A percentile compares a stretch with the other conserved stretches of the same genome.
Evolutionary conservation across 2,888 invertebrate species (phyloP).

Genomic region (Bedellia somnulentella): DNA sequence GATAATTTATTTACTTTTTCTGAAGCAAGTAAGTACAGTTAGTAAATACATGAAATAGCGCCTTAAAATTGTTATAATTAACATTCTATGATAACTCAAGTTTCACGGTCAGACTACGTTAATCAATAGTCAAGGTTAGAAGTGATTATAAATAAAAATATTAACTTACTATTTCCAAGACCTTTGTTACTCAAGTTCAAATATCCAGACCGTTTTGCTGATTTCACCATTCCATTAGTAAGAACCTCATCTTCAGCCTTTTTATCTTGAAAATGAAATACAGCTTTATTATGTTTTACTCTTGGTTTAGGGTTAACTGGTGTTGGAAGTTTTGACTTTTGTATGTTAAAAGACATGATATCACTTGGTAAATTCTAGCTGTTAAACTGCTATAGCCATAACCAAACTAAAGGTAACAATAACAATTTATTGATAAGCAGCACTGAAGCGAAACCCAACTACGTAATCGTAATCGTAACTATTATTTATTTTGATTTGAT

Average conservation of each 20-base stretch:
- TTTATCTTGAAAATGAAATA: constrained; percentile 75
- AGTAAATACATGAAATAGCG: no score
- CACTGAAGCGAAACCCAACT: neutral
- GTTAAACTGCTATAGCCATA: neutral
- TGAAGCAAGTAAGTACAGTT: no score
- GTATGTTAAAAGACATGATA: no score
- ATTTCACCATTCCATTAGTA: constrained; percentile 71
- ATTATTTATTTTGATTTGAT: no score
- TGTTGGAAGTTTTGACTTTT: constrained; percentile 30
- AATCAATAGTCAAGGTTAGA: no score
- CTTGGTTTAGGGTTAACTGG: constrained; percentile 29
- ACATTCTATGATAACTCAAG: no score
- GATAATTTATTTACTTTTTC: no score
- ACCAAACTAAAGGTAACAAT: neutral
- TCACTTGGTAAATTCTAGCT: no score
- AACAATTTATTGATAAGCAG: neutral
- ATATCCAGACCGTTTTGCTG: constrained; percentile 78
- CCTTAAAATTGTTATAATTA: no score
- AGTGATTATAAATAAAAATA: no score
- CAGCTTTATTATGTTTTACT: constrained; percentile 40
- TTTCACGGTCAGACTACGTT: no score
- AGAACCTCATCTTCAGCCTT: constrained; percentile 70
- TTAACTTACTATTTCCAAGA: constrained; percentile 66
- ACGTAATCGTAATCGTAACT: neutral
- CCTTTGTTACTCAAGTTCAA: constrained; percentile 78